Percentiles rank a stretch among this genome's conserved stretches.
Conservation (phyloP, 2,113 vertebrate genomes). For the Bubo blakistoni region DNA sequence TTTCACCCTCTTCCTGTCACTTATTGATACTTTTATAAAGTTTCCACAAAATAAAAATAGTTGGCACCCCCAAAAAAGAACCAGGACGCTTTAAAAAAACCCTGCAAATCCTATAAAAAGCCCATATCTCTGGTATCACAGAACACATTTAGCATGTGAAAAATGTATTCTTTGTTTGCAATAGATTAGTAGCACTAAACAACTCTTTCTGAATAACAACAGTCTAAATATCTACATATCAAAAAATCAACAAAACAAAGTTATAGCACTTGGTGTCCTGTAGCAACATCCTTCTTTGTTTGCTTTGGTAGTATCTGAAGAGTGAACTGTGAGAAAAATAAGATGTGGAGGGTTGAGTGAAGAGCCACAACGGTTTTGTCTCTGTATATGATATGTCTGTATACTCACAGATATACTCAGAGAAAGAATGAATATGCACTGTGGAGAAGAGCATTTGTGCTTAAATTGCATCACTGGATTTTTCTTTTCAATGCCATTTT, state of each 20-base stretch:
- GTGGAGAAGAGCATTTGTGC: neutral
- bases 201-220: neutral
- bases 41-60: neutral
- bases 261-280: neutral
- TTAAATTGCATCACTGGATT: neutral
- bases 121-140: neutral
- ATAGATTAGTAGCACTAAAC: neutral
- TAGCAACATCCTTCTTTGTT: neutral
- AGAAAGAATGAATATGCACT: neutral
- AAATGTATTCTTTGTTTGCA: neutral
- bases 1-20: neutral
- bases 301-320: neutral
- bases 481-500: constrained; percentile 12
- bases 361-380: neutral
- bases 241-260: neutral
- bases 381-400: neutral
- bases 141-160: neutral
- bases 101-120: neutral
- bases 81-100: neutral
- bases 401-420: neutral
- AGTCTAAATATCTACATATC: neutral
- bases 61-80: neutral
- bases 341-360: neutral
- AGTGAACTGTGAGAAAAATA: neutral
- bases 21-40: neutral